Evolutionary conservation across 2,113 vertebrate genomes (phyloP).

Genomic region (Psilopsiagon aurifrons): DNA sequence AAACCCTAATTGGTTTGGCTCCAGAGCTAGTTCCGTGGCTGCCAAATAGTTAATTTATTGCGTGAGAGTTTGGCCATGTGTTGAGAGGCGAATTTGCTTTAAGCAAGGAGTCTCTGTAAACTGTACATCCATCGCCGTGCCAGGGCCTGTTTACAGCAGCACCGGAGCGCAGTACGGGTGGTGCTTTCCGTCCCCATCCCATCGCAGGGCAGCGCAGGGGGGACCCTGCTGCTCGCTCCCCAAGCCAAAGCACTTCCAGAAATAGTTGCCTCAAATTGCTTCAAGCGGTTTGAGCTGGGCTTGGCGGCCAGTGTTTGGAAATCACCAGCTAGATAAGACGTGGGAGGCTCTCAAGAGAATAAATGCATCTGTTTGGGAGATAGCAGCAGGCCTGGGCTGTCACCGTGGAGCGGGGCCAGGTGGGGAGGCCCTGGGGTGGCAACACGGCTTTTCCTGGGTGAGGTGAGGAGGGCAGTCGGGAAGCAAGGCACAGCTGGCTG

Average conservation of each 20-base stretch:
- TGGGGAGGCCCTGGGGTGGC: not conserved
- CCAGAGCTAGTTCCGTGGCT: conserved; percentile 43
- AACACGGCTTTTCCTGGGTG: not conserved
- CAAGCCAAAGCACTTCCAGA: not conserved
- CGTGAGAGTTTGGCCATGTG: conserved; percentile 71
- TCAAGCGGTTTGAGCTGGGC: not conserved
- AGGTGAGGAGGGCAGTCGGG: not conserved
- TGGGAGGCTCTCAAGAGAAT: conserved; percentile 37
- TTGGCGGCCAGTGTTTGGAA: not conserved
- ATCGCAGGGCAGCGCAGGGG: not conserved
- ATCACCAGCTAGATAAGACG: conserved; percentile 12
- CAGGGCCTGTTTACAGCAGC: conserved; percentile 38
- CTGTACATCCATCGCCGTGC: conserved; percentile 1
- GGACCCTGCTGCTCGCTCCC: not conserved
- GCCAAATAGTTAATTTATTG: conserved; percentile 75
- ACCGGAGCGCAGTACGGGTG: not conserved
- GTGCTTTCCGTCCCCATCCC: not conserved
- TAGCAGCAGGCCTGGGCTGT: conserved; percentile 43
- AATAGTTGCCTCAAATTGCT: not conserved
- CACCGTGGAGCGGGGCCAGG: not conserved
- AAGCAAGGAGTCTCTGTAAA: conserved; percentile 64
- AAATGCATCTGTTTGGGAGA: conserved; percentile 44
- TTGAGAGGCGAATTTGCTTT: conserved; percentile 68
- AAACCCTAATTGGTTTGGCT: conserved; percentile 75
- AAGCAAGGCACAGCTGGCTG: not conserved